Base-by-base conservation (phyloP, 2,888 invertebrate species). In the Cerastis rubricosa region DNA sequence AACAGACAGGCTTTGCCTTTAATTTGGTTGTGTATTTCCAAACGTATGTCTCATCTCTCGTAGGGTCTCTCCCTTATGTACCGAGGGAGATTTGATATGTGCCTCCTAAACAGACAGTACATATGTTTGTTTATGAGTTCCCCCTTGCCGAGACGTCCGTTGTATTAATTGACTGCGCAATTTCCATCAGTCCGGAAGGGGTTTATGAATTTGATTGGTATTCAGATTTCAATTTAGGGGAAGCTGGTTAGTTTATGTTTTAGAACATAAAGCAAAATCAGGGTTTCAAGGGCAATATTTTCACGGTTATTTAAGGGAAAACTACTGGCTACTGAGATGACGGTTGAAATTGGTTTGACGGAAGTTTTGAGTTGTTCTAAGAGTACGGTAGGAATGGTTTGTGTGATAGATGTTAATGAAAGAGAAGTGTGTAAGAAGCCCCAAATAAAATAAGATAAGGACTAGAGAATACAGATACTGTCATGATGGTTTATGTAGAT, bases 241-340 rank as follows among this genome's bases (percentile, higher is more conserved):
- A 22, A 22, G 8, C 47, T 49, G 22, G 17, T 74, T 73, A 73
- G 73, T 74, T 74, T 74, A 61, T 29, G 5, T 73, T 40, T 63
- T 63, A 35, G 40, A 8, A 40, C 35, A 11, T 63, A 61, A 12
- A 6, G 11, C 59, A 29, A 35, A 22, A 22, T 35, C 35, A 35
- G 9, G 61, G 35, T 19, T 35, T 35, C 35, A 35, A 61, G 11
- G 59, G 4, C 19, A 19, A 0, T 3, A 61, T 35, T 35, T 19
- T 35, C n/a, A 54, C 12, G n/a, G 54, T 54, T 12, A 54, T 5
- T n/a, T 54, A 12, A 25, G 14, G n/a, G 2, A 22, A 57, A 57
- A 25, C 25, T 22, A 7, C 9, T 22, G 49, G 22, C 9, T 22
- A 3, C 22, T 14, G 14, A 57, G 12, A 25, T 57, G 57, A 57